A percentile compares a stretch with the other conserved stretches of the same genome.
These are phyloP conservation scores for Sparus aurata DNA, from an alignment of 2,797 vertebrate genomes.

Conservation along the genomic window DNA sequence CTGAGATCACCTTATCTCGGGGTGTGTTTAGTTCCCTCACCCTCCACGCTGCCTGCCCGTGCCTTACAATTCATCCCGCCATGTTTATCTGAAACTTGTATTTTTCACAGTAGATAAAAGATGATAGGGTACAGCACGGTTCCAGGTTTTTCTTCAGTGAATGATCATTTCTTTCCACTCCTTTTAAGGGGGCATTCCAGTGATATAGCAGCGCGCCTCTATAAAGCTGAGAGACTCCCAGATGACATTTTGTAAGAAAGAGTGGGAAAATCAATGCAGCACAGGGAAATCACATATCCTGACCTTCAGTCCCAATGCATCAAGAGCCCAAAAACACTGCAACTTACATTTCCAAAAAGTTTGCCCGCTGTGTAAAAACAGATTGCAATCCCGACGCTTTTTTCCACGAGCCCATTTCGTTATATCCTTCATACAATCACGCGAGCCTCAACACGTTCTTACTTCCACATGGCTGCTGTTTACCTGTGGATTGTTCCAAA, in stretches of 20 bases:
- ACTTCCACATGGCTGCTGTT: no score
- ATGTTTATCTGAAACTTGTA: slow-evolving; percentile 26
- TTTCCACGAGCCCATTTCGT: no score
- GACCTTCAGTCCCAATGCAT: slow-evolving; percentile 3
- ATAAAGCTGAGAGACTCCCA: slow-evolving; percentile 19
- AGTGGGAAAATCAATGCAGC: neutral
- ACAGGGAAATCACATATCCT: neutral
- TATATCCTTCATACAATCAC: no score
- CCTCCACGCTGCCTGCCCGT: neutral
- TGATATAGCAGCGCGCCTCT: slow-evolving; percentile 17
- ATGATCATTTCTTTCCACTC: slow-evolving; percentile 34
- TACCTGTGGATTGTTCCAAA: no score
- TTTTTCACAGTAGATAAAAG: slow-evolving; percentile 32
- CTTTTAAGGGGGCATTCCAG: slow-evolving; percentile 18
- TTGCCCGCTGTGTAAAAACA: no score
- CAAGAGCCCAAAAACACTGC: neutral
- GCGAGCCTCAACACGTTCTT: no score
- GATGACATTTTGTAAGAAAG: slow-evolving; percentile 5
- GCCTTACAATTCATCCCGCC: slow-evolving; percentile 22
- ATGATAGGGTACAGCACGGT: slow-evolving; percentile 26
- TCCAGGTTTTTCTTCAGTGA: slow-evolving; percentile 24
- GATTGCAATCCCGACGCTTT: no score
- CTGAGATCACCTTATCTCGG: slow-evolving; percentile 5
- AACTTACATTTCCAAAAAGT: no score
- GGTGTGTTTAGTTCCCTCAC: neutral